A percentile compares a stretch with the other conserved stretches of the same genome.
Evolutionary conservation across 2,888 invertebrate genomes (phyloP).

Genomic region (Leptopterna dolabrata): DNA sequence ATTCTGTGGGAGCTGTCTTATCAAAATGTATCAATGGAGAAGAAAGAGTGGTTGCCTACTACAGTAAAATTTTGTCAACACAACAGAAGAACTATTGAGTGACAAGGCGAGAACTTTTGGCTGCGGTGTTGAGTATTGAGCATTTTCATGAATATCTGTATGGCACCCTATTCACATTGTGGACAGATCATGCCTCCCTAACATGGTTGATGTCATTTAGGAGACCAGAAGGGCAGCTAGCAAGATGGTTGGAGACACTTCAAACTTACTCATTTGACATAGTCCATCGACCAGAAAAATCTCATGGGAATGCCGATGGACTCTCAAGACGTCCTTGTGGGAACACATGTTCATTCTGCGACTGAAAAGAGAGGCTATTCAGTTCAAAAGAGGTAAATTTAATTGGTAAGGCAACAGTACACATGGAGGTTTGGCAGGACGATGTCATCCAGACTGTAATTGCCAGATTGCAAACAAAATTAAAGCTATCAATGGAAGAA

Average conservation of each 20-base stretch:
- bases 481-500: not conserved
- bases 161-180: not conserved
- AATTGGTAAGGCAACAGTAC: not conserved
- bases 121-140: not conserved
- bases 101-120: not conserved
- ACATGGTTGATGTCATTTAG: not conserved
- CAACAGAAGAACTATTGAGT: not conserved
- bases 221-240: slow-evolving; percentile 16
- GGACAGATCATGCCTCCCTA: not conserved
- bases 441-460: not conserved
- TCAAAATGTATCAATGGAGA: not conserved
- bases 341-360: not conserved
- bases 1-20: not conserved
- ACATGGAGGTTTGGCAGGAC: not conserved
- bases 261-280: not conserved
- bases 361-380: not conserved
- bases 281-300: not conserved
- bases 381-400: not conserved
- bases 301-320: not conserved
- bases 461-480: not conserved
- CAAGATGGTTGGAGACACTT: not conserved
- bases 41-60: not conserved
- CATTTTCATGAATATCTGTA: slow-evolving; percentile 29
- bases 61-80: not conserved
- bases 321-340: not conserved